Base-by-base conservation (phyloP, 2,113 vertebrate genomes). In the Henicopernis longicauda region DNA sequence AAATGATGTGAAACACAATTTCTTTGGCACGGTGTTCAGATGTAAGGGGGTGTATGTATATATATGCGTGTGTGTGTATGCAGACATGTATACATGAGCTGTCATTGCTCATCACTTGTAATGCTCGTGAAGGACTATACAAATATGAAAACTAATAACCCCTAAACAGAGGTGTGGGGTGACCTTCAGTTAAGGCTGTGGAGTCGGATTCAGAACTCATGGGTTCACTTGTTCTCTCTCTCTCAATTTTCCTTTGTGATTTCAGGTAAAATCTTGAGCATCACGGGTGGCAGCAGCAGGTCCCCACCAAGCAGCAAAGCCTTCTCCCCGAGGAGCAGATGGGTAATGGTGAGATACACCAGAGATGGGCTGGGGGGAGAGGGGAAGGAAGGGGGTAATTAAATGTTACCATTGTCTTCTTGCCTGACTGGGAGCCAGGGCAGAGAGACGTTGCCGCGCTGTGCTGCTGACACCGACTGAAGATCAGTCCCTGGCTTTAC, bases 1-100 rank as follows among this genome's bases (percentile, higher is more conserved):
- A 95, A 90, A 77, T 89, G 54, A 95, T 89, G 87, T 74, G 94
- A 93, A 91, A 93, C 40, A 34, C 94, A 66, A 93, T 95, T 93
- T 82, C 11, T 32, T 79, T 61, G 52, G 89, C 85, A 31, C 7
- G 8, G 45, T 22, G 57, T 40, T 83, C 45, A 20, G 86, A 3
- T 7, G 2, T 13, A 2, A 4, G 44, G 38, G 85, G 27, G 52
- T 29, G 52, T 31, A 11, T 31, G 16, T 20, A 15, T 45, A 4
- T 45, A 1, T 13, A 2, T 36, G 19, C 2, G 25, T 40, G 54
- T 26, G 25, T 40, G 73, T 61, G 45, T 62, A 20, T 3, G 0
- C 38, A 23, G 32, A 17, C 16, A 25, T 38, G 1, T 1, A 3
- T 1, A 11, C 50, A 4, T 0, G 44, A 82, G 89, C 82, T 90